Base-by-base conservation (phyloP, 2,888 invertebrate genomes). In the Steinernema carpocapsae region DNA sequence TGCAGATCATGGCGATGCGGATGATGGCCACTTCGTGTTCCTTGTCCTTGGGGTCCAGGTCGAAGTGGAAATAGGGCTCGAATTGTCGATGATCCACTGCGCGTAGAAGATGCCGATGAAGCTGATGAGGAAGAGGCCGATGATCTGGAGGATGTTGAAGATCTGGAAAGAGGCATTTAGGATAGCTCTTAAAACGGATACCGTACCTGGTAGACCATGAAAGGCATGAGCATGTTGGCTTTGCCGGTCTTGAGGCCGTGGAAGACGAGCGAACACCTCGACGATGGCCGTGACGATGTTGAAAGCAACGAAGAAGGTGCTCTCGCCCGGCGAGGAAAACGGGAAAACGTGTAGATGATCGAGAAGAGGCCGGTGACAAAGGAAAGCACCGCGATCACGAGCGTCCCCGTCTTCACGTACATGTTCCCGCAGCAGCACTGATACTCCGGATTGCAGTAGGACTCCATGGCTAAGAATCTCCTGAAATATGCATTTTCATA, bases 1-100 rank as follows among this genome's bases (percentile, higher is more conserved):
- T 56, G 56, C 22, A 10, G 56, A 56, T 56, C 56, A 56, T 56
- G 56, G 56, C 56, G 26, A 56, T 56, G 56, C 56, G 56, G 56
- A 56, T 56, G 56, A 56, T 56, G 6, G 22, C 26, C 56, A 56
- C 56, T 26, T 56, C 56, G 56, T 56, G 56, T 26, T 22, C 56
- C 56, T 56, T 56, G 56, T 56, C 56, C 56, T 56, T 56, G 56
- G 56, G 56, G 26, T 56, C 56, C 22, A 56, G 56, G 26, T 56
- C 56, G 17, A 56, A 24, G 56, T 26, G 56, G 56, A 56, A 56
- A 17, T 56, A 56, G 26, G 22, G 24, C 24, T 26, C 56, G 56
- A 56, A 56, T 56, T 22, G 56, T 56, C 56, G 56, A 56, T 56
- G 56, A 56, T 56, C 24, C 22, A 56, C 56, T 56, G 56, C 6